These are phyloP conservation scores for Ploceus nigricollis DNA, from an alignment of 2,113 vertebrate genomes.

Conservation along the genomic window DNA sequence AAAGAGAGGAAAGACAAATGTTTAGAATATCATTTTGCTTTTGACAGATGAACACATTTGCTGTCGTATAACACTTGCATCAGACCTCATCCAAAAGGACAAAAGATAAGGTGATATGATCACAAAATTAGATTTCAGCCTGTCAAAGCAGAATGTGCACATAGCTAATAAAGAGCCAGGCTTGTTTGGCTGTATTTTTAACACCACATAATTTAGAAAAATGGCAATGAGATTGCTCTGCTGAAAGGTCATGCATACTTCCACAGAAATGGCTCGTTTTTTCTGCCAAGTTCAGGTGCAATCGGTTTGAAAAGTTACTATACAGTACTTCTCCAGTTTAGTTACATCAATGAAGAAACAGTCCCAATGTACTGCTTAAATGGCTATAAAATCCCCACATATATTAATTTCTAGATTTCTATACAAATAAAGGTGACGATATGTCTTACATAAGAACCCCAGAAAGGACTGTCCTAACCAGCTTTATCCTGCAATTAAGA, in stretches of 20 bases:
- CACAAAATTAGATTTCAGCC: background rate
- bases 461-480: background rate
- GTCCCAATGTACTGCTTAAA: background rate
- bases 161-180: background rate
- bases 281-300: background rate
- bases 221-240: background rate
- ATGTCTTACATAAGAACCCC: background rate
- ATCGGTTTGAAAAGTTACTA: background rate
- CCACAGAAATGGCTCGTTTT: background rate
- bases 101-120: background rate
- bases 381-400: rapidly evolving
- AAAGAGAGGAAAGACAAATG: background rate
- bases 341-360: background rate
- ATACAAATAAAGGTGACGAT: background rate
- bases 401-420: background rate
- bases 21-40: background rate
- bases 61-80: background rate
- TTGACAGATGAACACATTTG: background rate
- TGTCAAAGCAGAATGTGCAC: background rate
- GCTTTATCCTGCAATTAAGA: background rate
- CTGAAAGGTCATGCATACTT: slow-evolving; percentile 4
- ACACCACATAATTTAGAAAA: slow-evolving; percentile 33
- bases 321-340: background rate
- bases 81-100: background rate
- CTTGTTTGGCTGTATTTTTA: slow-evolving; percentile 6